Evolutionary conservation across 2,888 invertebrate species (phyloP), one percentile per base, ranked within the genome.

Genomic region (Erebia epiphron): DNA sequence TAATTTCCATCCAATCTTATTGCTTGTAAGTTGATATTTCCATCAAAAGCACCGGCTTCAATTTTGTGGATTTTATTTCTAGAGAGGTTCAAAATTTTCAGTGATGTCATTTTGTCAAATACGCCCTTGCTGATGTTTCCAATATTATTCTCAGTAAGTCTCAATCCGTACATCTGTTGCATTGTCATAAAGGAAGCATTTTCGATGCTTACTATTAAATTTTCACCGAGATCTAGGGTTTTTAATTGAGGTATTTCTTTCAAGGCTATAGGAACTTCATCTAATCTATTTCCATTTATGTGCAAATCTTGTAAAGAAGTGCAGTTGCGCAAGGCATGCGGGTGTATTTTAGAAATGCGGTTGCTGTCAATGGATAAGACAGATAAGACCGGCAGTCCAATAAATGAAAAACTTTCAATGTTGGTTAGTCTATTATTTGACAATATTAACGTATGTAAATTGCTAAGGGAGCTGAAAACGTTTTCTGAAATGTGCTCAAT

Each of bases 91-190:
- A 98, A 93, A 77, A 97, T 97, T 91, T 97, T 97, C 64, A 98
- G 89, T 26, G 96, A 95, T 35, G 95, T 94, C 95, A 97, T 95
- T 88, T 95, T 96, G 82, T 95, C 96, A 83, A 97, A 97, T 67
- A 96, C 96, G 56, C 96, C 97, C 93, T 95, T 97, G 70, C 95
- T 95, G 70, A 96, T 96, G 85, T 96, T 96, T 69, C 95, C 96
- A 79, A 96, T 97, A 85, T 96, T 96, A 87, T 98, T 98, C 89
- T 97, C 97, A 43, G 97, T 97, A 72, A 98, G 90, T 80, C 97
- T 94, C 71, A 98, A 92, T 26, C 97, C 96, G 82, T 96, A 96
- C 85, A 98, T 95, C 82, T 97, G 96, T 79, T 95, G 95, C 94
- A 98, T 95, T 77, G 96, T 95, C 85, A 95, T 95, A 82, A 98